These are phyloP conservation scores for Philopedon plagiatum DNA, from an alignment of 2,888 invertebrate species.

Conservation along the genomic window DNA sequence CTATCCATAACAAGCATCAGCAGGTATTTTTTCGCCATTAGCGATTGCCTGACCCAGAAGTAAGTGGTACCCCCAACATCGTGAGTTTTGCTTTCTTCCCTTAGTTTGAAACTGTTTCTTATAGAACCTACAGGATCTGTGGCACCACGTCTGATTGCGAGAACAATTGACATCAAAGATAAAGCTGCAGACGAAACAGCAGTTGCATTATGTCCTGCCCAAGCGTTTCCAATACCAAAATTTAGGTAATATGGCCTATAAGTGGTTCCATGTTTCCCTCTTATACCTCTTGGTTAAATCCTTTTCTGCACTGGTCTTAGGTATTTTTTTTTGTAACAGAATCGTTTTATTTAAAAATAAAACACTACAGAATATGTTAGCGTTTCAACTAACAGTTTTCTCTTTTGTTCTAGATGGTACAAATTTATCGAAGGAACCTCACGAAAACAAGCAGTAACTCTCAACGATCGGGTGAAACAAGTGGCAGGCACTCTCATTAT, in stretches of 20 bases:
- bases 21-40: neutral
- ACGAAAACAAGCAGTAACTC: conserved; percentile 88
- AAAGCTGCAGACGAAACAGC: conserved; percentile 63
- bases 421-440: conserved; percentile 92
- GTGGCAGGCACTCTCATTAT: conserved; percentile 95
- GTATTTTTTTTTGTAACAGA: no score
- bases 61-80: neutral
- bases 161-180: conserved; percentile 70
- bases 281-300: neutral
- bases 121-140: conserved; percentile 79
- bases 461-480: conserved; percentile 92
- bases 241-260: conserved; percentile 76
- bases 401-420: conserved; percentile 88
- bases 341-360: no score
- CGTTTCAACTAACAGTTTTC: conserved; percentile 26
- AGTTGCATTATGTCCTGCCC: conserved; percentile 80
- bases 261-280: neutral
- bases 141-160: conserved; percentile 75
- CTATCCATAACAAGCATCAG: neutral
- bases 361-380: no score
- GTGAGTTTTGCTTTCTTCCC: neutral
- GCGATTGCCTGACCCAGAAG: neutral
- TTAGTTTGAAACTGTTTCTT: conserved; percentile 46
- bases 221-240: conserved; percentile 81
- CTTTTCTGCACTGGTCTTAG: no score